A percentile compares a stretch with the other conserved stretches of the same genome.
phyloP scores from a whole-genome alignment of 2,113 vertebrate species.

The Isurus oxyrinchus region DNA sequence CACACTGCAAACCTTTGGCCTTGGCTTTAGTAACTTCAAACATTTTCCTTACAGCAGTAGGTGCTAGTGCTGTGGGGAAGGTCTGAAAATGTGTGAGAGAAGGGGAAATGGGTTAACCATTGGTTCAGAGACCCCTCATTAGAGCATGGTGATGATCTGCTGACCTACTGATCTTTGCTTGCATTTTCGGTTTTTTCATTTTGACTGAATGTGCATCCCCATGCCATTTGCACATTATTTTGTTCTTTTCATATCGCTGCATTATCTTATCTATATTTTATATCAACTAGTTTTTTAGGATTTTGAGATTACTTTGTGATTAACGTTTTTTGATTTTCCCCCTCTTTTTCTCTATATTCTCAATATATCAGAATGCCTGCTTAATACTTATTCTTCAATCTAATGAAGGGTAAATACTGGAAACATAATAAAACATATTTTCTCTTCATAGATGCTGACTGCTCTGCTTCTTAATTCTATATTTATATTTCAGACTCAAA shows the following conservation, averaged over 20 bases:
- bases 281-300: background rate
- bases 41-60: background rate
- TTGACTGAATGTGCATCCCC: background rate
- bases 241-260: background rate
- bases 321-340: background rate
- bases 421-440: background rate
- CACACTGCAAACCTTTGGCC: too few species aligned
- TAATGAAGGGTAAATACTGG: background rate
- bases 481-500: background rate
- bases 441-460: background rate
- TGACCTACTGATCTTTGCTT: background rate
- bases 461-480: background rate
- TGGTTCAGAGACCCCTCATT: background rate
- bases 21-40: too few species aligned
- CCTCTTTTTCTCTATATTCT: background rate
- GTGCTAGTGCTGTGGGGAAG: too few species aligned
- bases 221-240: background rate
- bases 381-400: background rate
- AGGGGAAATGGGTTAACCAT: background rate
- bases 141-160: background rate
- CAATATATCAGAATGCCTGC: background rate
- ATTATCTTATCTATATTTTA: background rate
- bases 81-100: background rate
- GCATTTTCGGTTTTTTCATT: background rate
- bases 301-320: background rate